These are phyloP conservation scores for Clinocottus analis DNA, from an alignment of 2,113 vertebrate species.

Conservation along the genomic window DNA sequence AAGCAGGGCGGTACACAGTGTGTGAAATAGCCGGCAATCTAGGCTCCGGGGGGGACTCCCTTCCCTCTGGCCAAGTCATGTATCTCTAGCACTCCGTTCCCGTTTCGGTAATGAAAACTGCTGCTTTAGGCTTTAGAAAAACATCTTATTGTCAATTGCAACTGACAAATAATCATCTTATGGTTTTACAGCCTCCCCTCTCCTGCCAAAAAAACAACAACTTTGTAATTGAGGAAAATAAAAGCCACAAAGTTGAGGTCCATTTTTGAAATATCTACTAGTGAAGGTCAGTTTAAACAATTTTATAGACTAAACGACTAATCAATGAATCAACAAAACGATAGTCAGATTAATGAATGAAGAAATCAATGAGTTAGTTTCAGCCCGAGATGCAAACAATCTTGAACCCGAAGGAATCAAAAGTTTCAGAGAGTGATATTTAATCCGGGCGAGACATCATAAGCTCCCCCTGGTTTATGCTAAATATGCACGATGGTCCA, in stretches of 20 bases:
- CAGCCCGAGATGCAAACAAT: not conserved
- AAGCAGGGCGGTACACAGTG: no score
- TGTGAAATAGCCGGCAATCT: no score
- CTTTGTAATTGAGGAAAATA: no score
- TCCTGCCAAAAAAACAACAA: no score
- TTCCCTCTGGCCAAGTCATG: not conserved
- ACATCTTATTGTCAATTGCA: not conserved
- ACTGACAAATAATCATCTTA: not conserved
- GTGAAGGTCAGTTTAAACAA: not conserved
- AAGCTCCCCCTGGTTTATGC: not conserved
- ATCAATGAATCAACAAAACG: not conserved
- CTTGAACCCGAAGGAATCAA: not conserved
- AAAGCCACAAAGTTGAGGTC: not conserved
- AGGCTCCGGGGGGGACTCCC: no score
- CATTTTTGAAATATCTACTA: not conserved
- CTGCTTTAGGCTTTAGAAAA: not conserved
- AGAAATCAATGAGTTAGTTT: not conserved
- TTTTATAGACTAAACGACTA: not conserved
- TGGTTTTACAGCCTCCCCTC: not conserved
- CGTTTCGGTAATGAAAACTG: no score
- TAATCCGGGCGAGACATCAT: no score
- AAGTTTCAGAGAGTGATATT: not conserved
- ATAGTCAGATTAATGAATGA: not conserved
- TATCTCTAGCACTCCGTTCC: not conserved
- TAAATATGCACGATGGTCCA: not conserved